A percentile compares a stretch with the other conserved stretches of the same genome.
These are phyloP conservation scores for Penaeus chinensis DNA, from an alignment of 1,140 invertebrate species.

Conservation along the genomic window DNA sequence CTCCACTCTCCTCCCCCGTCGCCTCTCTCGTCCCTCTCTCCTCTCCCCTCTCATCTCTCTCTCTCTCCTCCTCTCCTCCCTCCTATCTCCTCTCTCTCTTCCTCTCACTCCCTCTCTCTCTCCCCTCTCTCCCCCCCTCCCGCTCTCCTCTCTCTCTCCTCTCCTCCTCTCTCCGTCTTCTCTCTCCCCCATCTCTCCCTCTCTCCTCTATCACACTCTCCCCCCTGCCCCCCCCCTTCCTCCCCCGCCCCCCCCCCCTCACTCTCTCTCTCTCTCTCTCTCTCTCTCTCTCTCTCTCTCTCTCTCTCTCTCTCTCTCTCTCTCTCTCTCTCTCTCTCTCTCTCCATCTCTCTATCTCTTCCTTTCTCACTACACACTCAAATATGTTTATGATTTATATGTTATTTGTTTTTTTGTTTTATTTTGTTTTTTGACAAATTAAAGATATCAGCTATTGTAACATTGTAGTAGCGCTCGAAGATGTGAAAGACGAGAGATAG, in stretches of 20 bases:
- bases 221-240: not conserved
- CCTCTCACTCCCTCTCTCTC: constrained; percentile 1
- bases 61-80: not conserved
- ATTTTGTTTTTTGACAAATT: no score
- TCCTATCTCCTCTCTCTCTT: not conserved
- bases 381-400: no score
- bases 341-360: not conserved
- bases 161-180: constrained; percentile 1
- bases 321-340: constrained; percentile 15
- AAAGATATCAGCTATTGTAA: no score
- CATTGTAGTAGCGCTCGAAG: no score
- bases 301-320: constrained; percentile 8
- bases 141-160: not conserved
- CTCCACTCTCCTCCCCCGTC: constrained; percentile 1
- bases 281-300: not conserved
- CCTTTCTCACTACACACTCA: not conserved
- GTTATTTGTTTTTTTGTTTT: no score
- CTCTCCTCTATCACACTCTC: not conserved
- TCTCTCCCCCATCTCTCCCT: constrained; percentile 2
- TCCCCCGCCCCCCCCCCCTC: no score
- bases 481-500: no score
- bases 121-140: not conserved
- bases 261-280: not conserved
- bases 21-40: not conserved
- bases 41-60: not conserved